These are phyloP conservation scores for Caenorhabditis wallacei DNA, from an alignment of 2,888 invertebrate genomes.

Conservation along the genomic window DNA sequence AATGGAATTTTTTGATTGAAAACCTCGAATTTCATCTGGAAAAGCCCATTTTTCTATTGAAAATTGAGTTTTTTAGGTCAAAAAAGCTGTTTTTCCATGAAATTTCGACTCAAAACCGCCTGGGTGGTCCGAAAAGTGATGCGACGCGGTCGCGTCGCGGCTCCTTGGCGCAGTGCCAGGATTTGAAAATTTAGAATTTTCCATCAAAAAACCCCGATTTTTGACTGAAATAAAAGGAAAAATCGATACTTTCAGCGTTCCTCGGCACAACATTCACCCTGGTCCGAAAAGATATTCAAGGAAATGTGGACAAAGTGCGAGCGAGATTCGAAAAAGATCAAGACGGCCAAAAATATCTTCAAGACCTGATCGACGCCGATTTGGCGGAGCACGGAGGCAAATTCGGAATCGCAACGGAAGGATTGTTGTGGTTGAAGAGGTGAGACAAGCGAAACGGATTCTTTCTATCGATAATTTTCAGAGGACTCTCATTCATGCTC, in stretches of 20 bases:
- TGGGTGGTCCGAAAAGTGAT: too few species aligned
- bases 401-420: slow-evolving; percentile 81
- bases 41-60: too few species aligned
- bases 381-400: slow-evolving; percentile 78
- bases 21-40: too few species aligned
- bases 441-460: too few species aligned
- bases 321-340: slow-evolving; percentile 73
- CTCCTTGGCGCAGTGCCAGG: too few species aligned
- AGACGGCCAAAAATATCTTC: slow-evolving; percentile 73
- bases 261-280: slow-evolving; percentile 77
- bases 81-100: too few species aligned
- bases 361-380: slow-evolving; percentile 80
- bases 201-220: not conserved
- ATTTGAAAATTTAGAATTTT: too few species aligned
- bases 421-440: slow-evolving; percentile 82
- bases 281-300: slow-evolving; percentile 80
- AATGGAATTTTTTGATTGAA: too few species aligned
- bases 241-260: slow-evolving; percentile 71
- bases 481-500: slow-evolving; percentile 83
- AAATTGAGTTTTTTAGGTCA: too few species aligned
- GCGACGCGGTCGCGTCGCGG: too few species aligned
- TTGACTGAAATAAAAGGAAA: not conserved
- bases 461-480: slow-evolving; percentile 53
- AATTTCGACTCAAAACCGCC: too few species aligned
- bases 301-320: slow-evolving; percentile 81